These are phyloP conservation scores for Lagodon rhomboides DNA, from an alignment of 2,797 vertebrate species.

Conservation along the genomic window DNA sequence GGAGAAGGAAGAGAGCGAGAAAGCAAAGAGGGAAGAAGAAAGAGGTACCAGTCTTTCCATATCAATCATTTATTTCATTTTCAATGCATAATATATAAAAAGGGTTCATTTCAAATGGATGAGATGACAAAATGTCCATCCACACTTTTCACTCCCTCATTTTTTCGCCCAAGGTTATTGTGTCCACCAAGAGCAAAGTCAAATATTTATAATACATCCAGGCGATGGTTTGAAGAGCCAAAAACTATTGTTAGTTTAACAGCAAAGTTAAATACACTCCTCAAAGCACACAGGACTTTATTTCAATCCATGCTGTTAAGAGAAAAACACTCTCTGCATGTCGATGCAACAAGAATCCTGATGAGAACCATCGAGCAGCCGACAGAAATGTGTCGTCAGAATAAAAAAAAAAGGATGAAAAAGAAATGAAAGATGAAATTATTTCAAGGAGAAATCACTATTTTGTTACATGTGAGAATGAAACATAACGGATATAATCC, in stretches of 20 bases:
- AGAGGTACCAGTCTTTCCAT: conserved; percentile 60
- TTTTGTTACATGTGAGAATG: background rate
- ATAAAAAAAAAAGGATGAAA: conserved; percentile 4
- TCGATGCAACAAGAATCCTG: background rate
- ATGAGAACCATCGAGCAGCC: background rate
- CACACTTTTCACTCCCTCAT: conserved; percentile 5
- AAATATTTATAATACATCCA: conserved; percentile 22
- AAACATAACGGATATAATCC: background rate
- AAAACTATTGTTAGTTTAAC: too few species aligned
- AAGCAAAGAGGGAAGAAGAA: conserved; percentile 80
- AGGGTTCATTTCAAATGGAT: conserved; percentile 35
- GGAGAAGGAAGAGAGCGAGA: conserved; percentile 81
- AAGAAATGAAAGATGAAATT: conserved; percentile 3
- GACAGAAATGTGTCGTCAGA: background rate
- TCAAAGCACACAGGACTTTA: background rate
- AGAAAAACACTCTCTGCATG: background rate
- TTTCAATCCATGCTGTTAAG: background rate
- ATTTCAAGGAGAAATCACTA: background rate
- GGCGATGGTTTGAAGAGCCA: too few species aligned
- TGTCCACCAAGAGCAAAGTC: conserved; percentile 7
- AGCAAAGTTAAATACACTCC: background rate
- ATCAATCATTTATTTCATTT: conserved; percentile 5
- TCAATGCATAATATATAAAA: conserved; percentile 34
- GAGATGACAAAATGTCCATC: conserved; percentile 29
- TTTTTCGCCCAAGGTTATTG: conserved; percentile 3